These are phyloP conservation scores for Coelopa frigida DNA, from an alignment of 1,140 invertebrate genomes.

Conservation along the genomic window DNA sequence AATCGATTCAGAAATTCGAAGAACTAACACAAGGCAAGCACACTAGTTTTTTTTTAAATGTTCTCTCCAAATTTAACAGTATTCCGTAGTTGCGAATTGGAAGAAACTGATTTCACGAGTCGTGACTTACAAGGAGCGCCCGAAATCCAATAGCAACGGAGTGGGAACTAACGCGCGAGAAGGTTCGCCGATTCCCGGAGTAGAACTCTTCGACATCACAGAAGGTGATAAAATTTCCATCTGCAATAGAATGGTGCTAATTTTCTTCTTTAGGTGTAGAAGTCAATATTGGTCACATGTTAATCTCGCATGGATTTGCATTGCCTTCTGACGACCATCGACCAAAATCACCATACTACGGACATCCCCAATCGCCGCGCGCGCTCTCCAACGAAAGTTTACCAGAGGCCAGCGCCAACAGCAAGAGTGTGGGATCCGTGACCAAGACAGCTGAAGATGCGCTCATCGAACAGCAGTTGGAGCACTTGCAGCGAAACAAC, in stretches of 20 bases:
- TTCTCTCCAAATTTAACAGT: neutral
- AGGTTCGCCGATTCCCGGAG: conserved; percentile 55
- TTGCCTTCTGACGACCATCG: conserved; percentile 27
- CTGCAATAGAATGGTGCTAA: neutral
- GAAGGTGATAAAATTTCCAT: conserved; percentile 19
- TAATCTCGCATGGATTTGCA: conserved; percentile 37
- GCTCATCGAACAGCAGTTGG: conserved; percentile 26
- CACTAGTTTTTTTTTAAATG: neutral
- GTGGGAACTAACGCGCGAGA: conserved; percentile 46
- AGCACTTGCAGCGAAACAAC: conserved; percentile 24
- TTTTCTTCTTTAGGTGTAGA: conserved; percentile 18
- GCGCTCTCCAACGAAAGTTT: too few species aligned
- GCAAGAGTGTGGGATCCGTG: too few species aligned
- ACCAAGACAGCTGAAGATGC: conserved; percentile 20
- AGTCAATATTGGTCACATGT: conserved; percentile 32
- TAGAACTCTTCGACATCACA: conserved; percentile 52
- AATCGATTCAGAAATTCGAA: conserved; percentile 63
- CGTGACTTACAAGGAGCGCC: conserved; percentile 56
- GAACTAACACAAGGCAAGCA: conserved; percentile 54
- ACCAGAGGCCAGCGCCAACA: too few species aligned
- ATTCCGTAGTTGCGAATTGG: conserved; percentile 52
- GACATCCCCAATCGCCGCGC: too few species aligned
- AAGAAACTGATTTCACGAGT: conserved; percentile 60
- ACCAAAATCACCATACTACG: conserved; percentile 28
- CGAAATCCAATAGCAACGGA: conserved; percentile 14